Evolutionary conservation across 2,113 vertebrate species (phyloP).

Genomic region (Pluvianellus socialis): DNA sequence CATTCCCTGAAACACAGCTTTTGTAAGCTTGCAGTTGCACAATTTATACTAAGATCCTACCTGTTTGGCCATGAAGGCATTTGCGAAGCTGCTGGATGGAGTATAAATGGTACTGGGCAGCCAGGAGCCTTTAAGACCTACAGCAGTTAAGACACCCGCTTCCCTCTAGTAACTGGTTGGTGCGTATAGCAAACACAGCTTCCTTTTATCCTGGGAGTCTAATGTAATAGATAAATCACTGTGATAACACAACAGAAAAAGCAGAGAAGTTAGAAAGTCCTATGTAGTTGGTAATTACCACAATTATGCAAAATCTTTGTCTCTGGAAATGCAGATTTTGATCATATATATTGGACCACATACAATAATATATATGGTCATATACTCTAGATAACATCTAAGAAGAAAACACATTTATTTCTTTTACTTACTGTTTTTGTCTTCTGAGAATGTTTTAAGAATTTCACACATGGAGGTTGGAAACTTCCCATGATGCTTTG

Average conservation of each 20-base stretch:
- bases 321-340: background rate
- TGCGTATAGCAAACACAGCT: background rate
- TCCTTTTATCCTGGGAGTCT: background rate
- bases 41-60: background rate
- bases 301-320: background rate
- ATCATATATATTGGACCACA: background rate
- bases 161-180: background rate
- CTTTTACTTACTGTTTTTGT: background rate
- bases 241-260: background rate
- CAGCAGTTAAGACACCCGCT: background rate
- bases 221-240: background rate
- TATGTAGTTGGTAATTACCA: background rate
- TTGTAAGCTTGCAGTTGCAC: background rate
- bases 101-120: background rate
- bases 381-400: background rate
- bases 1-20: background rate
- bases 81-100: background rate
- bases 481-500: background rate
- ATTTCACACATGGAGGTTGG: background rate
- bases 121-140: background rate
- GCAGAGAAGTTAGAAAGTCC: background rate
- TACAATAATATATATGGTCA: background rate
- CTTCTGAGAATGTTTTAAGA: background rate
- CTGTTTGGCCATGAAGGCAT: background rate
- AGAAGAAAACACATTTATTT: background rate